Evolutionary conservation across 37 sponge, comb jelly and placozoan genomes (phyloP).

Genomic region (Geodia barretti): DNA sequence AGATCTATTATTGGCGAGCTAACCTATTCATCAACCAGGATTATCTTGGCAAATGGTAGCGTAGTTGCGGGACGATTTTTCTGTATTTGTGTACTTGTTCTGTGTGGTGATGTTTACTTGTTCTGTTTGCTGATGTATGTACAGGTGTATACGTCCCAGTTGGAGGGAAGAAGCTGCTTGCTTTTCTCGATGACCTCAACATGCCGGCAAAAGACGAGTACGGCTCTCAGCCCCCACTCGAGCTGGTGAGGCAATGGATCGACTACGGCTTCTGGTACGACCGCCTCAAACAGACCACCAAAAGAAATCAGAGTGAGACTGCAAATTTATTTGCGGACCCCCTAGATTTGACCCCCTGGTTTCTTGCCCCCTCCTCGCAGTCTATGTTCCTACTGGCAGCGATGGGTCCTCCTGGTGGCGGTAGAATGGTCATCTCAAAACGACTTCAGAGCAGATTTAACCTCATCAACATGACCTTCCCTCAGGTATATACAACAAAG

Average conservation of each 20-base stretch:
- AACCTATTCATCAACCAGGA: not conserved
- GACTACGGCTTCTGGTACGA: conserved; percentile 99
- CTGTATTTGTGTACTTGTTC: not conserved
- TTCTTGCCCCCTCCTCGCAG: conserved; percentile 25
- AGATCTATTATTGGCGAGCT: no score
- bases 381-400: conserved; percentile 96
- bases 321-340: no score
- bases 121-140: not conserved
- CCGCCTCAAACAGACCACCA: conserved; percentile 85
- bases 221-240: conserved; percentile 99
- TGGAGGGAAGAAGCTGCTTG: conserved; percentile 96
- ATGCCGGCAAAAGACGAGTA: conserved; percentile 98
- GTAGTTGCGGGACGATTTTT: no score
- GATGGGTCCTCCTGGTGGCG: conserved; percentile 99
- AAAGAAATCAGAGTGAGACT: no score
- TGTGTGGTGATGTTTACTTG: not conserved
- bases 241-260: conserved; percentile 95
- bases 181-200: conserved; percentile 98
- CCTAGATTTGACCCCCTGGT: no score
- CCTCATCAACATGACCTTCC: conserved; percentile 99
- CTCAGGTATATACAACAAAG: conserved; percentile 71
- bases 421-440: conserved; percentile 91
- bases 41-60: not conserved
- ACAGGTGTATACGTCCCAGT: conserved; percentile 93
- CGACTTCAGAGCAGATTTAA: conserved; percentile 95